A percentile compares a stretch with the other conserved stretches of the same genome.
These are phyloP conservation scores for Acrobasis suavella DNA, from an alignment of 2,888 invertebrate species.

Conservation along the genomic window DNA sequence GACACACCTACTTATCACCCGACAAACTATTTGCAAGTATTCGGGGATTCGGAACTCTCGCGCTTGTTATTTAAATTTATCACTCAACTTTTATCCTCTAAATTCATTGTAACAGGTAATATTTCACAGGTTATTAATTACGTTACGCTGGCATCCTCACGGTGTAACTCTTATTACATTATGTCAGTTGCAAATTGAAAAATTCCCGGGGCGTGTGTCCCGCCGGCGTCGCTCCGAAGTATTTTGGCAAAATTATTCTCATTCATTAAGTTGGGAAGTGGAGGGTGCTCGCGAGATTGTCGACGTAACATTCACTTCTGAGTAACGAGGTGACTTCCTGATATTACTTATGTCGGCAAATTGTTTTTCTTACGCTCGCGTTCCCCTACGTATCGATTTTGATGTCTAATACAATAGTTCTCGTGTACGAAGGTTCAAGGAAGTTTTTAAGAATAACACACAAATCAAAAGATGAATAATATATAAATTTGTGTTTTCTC, in stretches of 20 bases:
- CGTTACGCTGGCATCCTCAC: constrained; percentile 75
- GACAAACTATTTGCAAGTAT: constrained; percentile 78
- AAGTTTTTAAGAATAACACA: constrained; percentile 3
- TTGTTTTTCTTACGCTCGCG: constrained; percentile 72
- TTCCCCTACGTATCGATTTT: constrained; percentile 51
- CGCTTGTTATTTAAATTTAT: constrained; percentile 80
- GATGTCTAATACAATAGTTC: constrained; percentile 37
- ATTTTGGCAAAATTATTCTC: constrained; percentile 82
- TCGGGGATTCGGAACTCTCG: constrained; percentile 54
- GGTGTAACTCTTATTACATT: constrained; percentile 82
- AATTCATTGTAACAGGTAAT: constrained; percentile 81
- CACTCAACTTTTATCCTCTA: constrained; percentile 81
- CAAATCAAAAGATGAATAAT: background rate
- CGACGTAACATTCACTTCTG: constrained; percentile 78
- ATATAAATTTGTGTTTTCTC: background rate
- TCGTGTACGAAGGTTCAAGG: background rate
- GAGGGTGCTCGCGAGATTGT: constrained; percentile 75
- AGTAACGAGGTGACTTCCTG: constrained; percentile 80
- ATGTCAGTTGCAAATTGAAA: constrained; percentile 82
- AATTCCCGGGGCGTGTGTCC: constrained; percentile 81
- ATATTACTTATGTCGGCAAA: constrained; percentile 78
- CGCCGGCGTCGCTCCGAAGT: constrained; percentile 76
- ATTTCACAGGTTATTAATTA: constrained; percentile 82
- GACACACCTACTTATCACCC: constrained; percentile 74
- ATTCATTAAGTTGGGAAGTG: constrained; percentile 80